Conservation (phyloP, 1,140 invertebrate genomes). For the Oedothorax gibbosus region DNA sequence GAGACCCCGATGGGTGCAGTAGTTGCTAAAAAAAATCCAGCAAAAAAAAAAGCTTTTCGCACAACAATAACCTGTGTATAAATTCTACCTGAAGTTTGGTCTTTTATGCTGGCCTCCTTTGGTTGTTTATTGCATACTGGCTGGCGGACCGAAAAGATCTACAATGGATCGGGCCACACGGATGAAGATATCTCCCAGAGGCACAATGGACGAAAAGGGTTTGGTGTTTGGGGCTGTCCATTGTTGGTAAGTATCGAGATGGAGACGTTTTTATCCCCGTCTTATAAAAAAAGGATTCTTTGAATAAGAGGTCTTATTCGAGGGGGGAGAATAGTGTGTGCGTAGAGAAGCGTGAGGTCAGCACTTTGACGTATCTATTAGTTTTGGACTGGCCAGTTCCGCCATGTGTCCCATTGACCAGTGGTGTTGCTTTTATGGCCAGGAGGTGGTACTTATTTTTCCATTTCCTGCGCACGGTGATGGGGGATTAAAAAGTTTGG, state of each 20-base stretch:
- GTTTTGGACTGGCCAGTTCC: not conserved
- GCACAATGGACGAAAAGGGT: conserved; percentile 10
- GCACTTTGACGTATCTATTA: conserved; percentile 6
- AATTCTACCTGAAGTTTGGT: too few relatives aligned
- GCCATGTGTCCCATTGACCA: not conserved
- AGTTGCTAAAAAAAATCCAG: not conserved
- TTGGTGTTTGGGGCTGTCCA: conserved; percentile 2
- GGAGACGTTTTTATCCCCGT: not conserved
- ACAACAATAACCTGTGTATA: too few relatives aligned
- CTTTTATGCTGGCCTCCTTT: not conserved
- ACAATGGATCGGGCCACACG: not conserved
- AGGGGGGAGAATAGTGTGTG: not conserved
- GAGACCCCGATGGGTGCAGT: not conserved
- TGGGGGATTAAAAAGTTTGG: not conserved
- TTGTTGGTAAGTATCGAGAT: conserved; percentile 19
- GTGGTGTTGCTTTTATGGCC: too few relatives aligned
- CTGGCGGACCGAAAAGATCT: not conserved
- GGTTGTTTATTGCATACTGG: conserved; percentile 8
- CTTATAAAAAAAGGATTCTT: not conserved
- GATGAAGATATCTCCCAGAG: conserved; percentile 19
- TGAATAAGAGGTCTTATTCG: conserved; percentile 6
- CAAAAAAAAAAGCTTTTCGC: too few relatives aligned
- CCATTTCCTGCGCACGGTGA: too few relatives aligned
- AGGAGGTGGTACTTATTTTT: not conserved
- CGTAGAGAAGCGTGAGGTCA: conserved; percentile 1